These are phyloP conservation scores for Phrynocephalus versicolor DNA, from an alignment of 2,113 vertebrate genomes.

Conservation along the genomic window DNA sequence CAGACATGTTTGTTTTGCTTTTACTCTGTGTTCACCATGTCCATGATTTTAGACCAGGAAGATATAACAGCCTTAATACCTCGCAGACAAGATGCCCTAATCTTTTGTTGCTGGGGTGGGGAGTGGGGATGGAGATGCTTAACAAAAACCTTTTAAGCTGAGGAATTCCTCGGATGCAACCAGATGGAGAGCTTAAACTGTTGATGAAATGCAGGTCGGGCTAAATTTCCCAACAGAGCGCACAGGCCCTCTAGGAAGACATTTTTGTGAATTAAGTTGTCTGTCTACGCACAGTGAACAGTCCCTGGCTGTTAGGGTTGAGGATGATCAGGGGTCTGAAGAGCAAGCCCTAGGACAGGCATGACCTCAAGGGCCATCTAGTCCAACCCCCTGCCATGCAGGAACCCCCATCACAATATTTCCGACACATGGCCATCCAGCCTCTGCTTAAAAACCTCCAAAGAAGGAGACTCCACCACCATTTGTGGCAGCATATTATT, in stretches of 20 bases:
- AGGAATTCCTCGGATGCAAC: not conserved
- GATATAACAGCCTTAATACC: not conserved
- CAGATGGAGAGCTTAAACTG: not conserved
- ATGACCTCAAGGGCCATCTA: no score
- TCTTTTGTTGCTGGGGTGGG: not conserved
- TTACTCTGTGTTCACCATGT: no score
- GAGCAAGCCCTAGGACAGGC: no score
- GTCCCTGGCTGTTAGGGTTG: constrained; percentile 36
- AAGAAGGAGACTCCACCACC: no score
- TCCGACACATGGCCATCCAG: no score
- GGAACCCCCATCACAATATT: no score
- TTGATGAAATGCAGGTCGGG: constrained; percentile 16
- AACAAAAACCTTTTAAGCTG: not conserved
- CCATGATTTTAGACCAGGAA: not conserved
- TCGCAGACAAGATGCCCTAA: not conserved
- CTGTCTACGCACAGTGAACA: not conserved
- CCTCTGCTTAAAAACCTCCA: no score
- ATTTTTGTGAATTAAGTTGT: constrained; percentile 17
- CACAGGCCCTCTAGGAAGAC: constrained; percentile 20
- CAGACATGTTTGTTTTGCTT: no score
- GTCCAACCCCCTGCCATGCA: no score
- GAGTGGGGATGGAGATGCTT: not conserved
- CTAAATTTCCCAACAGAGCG: constrained; percentile 42
- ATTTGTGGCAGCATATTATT: no score
- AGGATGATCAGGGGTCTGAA: no score